Evolutionary conservation across 2,888 invertebrate genomes (phyloP), one percentile per base, ranked within the genome.

Genomic region (Deroplatys truncata): DNA sequence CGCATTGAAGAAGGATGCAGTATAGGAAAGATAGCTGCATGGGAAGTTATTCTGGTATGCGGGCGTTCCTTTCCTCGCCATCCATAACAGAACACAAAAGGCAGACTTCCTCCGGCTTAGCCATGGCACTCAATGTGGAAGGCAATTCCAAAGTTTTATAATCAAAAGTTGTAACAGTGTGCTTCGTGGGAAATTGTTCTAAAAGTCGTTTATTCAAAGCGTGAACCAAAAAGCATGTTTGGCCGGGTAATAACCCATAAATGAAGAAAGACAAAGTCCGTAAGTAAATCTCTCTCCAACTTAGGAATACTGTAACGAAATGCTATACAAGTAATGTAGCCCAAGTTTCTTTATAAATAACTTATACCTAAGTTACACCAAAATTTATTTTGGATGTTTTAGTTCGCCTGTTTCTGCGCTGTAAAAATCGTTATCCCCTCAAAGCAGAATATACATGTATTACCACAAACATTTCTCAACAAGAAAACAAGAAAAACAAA

Each of bases 131-230:
- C 86, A 86, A 86, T 86, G 82, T 72, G 43, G 28, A 85, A 86
- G 72, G 72, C 82, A 86, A 82, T 86, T 86, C 86, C 28, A 82
- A 86, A 86, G 86, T 86, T 86, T 86, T 86, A 86, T 82, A 86
- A 86, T 86, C 86, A 86, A 86, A 85, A 86, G 72, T 86, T 86
- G 82, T 72, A 86, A 82, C 72, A 31, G 25, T 86, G 20, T 28
- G 29, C 56, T 86, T 20, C 86, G 29, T 86, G 85, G 82, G 31
- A 43, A 86, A 86, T 82, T 86, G 56, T 86, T 82, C 86, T 72
- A 82, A 86, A 86, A 86, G 72, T 86, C 86, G 82, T 86, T 86
- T 86, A 86, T 28, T 72, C 56, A 72, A 72, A 72, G 56, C 56
- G 56, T 72, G 56, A 72, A 72, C 56, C 56, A 72, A 72, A 72